Conservation (phyloP, 2,888 invertebrate species). For the Meghimatium bilineatum region DNA sequence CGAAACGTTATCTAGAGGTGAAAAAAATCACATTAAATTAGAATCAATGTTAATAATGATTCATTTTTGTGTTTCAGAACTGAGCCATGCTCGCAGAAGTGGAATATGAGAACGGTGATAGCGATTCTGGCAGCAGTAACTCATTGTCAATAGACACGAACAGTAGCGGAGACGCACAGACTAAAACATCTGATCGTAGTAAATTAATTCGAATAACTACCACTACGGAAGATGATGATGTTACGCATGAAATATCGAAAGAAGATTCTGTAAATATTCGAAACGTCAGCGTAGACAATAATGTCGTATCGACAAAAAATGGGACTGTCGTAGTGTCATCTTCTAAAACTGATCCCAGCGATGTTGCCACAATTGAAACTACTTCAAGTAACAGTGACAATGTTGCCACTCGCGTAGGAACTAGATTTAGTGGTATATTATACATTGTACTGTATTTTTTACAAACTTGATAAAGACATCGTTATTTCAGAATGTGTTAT, state of each 20-base stretch:
- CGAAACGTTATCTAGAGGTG: too few relatives aligned
- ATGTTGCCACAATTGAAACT: neutral
- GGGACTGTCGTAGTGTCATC: neutral
- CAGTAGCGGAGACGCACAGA: neutral
- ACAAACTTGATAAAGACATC: too few relatives aligned
- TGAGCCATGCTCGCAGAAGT: neutral
- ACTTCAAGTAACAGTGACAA: neutral
- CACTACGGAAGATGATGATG: neutral
- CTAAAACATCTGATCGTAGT: neutral
- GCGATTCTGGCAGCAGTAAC: neutral
- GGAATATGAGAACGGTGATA: neutral
- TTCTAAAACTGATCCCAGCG: neutral
- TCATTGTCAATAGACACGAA: neutral
- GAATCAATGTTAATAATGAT: too few relatives aligned
- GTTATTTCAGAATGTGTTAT: too few relatives aligned
- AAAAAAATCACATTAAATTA: too few relatives aligned
- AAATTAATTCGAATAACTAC: neutral
- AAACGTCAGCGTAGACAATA: neutral
- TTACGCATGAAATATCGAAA: neutral
- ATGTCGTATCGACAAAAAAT: neutral
- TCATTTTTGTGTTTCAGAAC: neutral
- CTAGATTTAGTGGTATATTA: neutral
- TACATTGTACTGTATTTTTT: too few relatives aligned
- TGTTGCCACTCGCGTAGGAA: neutral
- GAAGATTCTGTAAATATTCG: neutral